These are phyloP conservation scores for Crotalus horridus DNA, from an alignment of 2,113 vertebrate species.

Conservation along the genomic window DNA sequence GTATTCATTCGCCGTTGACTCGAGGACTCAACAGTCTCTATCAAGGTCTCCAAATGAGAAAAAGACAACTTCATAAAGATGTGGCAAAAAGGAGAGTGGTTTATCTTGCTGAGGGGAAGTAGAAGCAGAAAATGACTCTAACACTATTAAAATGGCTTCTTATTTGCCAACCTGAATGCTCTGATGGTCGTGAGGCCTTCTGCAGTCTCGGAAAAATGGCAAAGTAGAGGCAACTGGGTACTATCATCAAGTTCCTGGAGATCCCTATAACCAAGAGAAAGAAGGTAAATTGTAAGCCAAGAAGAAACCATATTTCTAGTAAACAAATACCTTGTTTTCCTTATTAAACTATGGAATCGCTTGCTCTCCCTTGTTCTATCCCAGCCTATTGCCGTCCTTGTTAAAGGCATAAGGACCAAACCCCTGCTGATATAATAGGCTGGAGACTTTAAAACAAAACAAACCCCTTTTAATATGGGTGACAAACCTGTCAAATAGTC, in stretches of 20 bases:
- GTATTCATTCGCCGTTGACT: too few species aligned
- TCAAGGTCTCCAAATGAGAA: not conserved
- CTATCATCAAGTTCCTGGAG: slow-evolving; percentile 96
- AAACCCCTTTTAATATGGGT: too few species aligned
- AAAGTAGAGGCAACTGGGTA: slow-evolving; percentile 93
- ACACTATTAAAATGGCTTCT: not conserved
- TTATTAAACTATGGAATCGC: not conserved
- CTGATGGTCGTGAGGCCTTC: slow-evolving; percentile 96
- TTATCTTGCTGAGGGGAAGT: not conserved
- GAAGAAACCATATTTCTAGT: not conserved
- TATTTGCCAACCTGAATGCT: slow-evolving; percentile 81
- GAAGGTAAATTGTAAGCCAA: not conserved
- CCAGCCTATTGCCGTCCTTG: too few species aligned
- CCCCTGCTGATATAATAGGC: too few species aligned
- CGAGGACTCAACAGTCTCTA: too few species aligned
- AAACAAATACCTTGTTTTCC: not conserved
- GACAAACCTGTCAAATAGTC: too few species aligned
- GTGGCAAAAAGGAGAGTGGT: not conserved
- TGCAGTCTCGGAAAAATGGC: slow-evolving; percentile 96
- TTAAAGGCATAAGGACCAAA: too few species aligned
- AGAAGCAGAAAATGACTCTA: not conserved
- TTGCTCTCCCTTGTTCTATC: not conserved
- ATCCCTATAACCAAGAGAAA: slow-evolving; percentile 71
- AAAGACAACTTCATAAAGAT: not conserved
- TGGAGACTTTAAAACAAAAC: too few species aligned